Evolutionary conservation across 2,113 vertebrate species (phyloP).

Genomic region (Pteropus alecto): DNA sequence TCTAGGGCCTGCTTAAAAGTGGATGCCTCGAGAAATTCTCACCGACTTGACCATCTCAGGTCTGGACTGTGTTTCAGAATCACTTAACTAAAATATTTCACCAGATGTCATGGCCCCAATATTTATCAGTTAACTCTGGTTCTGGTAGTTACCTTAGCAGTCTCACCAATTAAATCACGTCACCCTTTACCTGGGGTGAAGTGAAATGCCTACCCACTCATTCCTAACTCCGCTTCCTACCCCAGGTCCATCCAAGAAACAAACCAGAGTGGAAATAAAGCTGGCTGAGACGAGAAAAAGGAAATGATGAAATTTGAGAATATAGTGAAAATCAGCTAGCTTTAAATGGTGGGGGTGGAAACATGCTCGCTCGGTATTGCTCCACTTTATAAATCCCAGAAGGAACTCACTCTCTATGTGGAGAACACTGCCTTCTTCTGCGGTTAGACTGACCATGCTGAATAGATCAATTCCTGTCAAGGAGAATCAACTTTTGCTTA

Average conservation of each 20-base stretch:
- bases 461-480: background rate
- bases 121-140: background rate
- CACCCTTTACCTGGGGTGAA: background rate
- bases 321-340: background rate
- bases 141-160: background rate
- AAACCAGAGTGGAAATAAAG: background rate
- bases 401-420: background rate
- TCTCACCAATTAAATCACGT: background rate
- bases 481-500: background rate
- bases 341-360: background rate
- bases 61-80: background rate
- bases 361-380: no score
- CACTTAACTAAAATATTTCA: background rate
- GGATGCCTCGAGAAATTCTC: background rate
- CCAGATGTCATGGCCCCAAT: rapidly evolving
- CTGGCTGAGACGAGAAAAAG: background rate
- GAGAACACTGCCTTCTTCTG: background rate
- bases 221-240: background rate
- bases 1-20: background rate
- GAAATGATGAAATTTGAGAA: background rate
- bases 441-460: background rate
- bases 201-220: background rate
- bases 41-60: background rate
- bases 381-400: background rate
- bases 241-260: background rate